phyloP scores from a whole-genome alignment of 2,888 invertebrate genomes.

The Ephialtes manifestator region DNA sequence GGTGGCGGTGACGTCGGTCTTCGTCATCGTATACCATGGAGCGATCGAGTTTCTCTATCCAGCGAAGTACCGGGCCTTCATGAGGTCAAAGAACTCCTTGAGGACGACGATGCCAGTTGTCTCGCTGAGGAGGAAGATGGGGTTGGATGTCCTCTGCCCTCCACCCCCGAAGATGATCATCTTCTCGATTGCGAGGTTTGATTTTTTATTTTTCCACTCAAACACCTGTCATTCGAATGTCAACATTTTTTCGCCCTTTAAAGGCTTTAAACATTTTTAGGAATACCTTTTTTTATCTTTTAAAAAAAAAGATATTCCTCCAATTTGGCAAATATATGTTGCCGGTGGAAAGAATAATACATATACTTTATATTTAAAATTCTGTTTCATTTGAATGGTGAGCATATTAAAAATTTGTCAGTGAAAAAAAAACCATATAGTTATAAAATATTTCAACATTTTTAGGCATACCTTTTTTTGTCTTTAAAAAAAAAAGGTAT shows the following conservation, averaged over 20 bases:
- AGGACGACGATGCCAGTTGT: slow-evolving; percentile 83
- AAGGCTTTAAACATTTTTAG: no score
- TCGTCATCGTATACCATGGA: slow-evolving; percentile 84
- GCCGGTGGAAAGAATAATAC: no score
- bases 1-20: slow-evolving; percentile 73
- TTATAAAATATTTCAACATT: no score
- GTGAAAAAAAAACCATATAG: no score
- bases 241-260: no score
- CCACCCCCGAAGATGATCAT: slow-evolving; percentile 95
- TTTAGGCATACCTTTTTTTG: no score
- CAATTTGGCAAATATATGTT: no score
- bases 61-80: slow-evolving; percentile 83
- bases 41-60: slow-evolving; percentile 81
- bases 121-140: slow-evolving; percentile 92
- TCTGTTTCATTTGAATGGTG: no score
- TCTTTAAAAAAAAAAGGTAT: no score
- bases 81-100: slow-evolving; percentile 84
- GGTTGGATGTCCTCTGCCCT: slow-evolving; percentile 94
- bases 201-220: slow-evolving; percentile 55
- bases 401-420: not conserved
- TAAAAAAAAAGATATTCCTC: no score
- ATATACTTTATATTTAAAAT: no score
- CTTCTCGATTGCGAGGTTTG: slow-evolving; percentile 92
- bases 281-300: no score
- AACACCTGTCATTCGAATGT: not conserved